Evolutionary conservation across 1,140 invertebrate genomes (phyloP).

Genomic region (Bombus huntii): DNA sequence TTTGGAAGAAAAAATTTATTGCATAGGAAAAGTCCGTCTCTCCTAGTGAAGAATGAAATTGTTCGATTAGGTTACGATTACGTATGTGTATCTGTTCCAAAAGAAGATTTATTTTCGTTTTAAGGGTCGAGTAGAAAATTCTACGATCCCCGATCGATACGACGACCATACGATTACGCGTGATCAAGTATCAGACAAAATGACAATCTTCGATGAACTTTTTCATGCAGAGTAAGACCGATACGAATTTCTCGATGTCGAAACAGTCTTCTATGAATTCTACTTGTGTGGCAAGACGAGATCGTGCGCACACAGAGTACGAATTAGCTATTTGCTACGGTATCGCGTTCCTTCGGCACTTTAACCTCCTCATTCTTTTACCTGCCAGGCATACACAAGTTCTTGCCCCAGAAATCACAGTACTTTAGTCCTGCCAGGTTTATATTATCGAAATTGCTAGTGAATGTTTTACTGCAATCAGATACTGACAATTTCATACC

Average conservation of each 20-base stretch:
- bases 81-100: neutral
- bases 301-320: constrained; percentile 63
- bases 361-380: constrained; percentile 67
- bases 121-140: neutral
- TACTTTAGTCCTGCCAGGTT: constrained; percentile 52
- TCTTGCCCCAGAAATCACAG: constrained; percentile 69
- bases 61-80: neutral
- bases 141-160: neutral
- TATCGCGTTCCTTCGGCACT: constrained; percentile 66
- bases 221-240: neutral
- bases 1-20: too few species aligned
- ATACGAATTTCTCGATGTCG: constrained; percentile 61
- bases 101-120: neutral
- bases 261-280: constrained; percentile 56
- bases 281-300: constrained; percentile 65
- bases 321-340: constrained; percentile 73
- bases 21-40: too few species aligned
- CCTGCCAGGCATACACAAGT: constrained; percentile 59
- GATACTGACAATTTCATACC: constrained; percentile 48
- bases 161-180: neutral
- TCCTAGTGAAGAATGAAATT: too few species aligned
- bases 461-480: constrained; percentile 46
- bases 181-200: neutral
- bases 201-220: neutral
- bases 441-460: constrained; percentile 69